Conservation (phyloP, 2,888 invertebrate species). For the Agrotis clavis region DNA sequence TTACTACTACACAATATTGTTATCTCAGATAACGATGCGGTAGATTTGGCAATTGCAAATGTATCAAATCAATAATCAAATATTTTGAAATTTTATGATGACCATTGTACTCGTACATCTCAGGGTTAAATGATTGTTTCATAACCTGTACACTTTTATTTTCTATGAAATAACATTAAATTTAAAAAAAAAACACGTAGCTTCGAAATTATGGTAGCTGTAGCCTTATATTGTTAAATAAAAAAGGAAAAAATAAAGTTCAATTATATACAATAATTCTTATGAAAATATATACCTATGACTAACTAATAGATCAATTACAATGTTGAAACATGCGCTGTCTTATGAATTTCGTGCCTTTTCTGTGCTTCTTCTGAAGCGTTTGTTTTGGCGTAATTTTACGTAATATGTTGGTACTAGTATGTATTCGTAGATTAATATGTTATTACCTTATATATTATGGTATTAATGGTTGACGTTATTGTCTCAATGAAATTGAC, state of each 20-base stretch:
- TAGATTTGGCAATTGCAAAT: not conserved
- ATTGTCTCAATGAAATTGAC: slow-evolving; percentile 65
- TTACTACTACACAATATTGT: slow-evolving; percentile 24
- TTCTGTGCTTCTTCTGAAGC: slow-evolving; percentile 83
- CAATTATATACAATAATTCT: slow-evolving; percentile 56
- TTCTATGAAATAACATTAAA: too few relatives aligned
- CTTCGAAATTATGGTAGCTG: slow-evolving; percentile 45
- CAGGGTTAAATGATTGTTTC: too few relatives aligned
- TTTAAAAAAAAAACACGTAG: slow-evolving; percentile 10
- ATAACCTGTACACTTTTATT: not conserved
- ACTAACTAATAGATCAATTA: slow-evolving; percentile 65
- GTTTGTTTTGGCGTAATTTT: slow-evolving; percentile 79
- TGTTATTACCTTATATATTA: slow-evolving; percentile 64
- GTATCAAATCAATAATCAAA: slow-evolving; percentile 9
- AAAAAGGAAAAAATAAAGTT: slow-evolving; percentile 35
- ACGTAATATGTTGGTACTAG: slow-evolving; percentile 68
- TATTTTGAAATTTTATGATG: slow-evolving; percentile 3
- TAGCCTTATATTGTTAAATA: slow-evolving; percentile 31
- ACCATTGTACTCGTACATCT: too few relatives aligned
- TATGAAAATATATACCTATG: slow-evolving; percentile 53
- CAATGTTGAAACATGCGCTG: slow-evolving; percentile 76
- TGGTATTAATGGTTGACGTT: slow-evolving; percentile 60
- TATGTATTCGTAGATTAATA: slow-evolving; percentile 62
- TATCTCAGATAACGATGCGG: slow-evolving; percentile 16
- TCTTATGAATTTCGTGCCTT: slow-evolving; percentile 91